These are phyloP conservation scores for Rhingia campestris DNA, from an alignment of 2,888 invertebrate genomes.

Conservation along the genomic window DNA sequence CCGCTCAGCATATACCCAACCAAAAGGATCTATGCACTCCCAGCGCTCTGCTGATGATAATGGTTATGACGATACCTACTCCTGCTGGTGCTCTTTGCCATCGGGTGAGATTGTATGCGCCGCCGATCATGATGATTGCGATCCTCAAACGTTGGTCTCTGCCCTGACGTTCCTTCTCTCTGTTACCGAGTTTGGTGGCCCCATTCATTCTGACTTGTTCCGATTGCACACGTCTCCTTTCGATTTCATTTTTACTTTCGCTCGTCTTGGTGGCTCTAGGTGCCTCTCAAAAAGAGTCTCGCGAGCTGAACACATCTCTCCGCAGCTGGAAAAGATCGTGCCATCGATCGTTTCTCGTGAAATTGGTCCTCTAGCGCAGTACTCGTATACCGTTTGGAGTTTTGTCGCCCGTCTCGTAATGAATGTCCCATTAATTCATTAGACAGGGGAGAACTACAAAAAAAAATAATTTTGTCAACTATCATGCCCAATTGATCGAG, in stretches of 20 bases:
- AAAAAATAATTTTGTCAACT: slow-evolving; percentile 20
- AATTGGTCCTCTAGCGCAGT: slow-evolving; percentile 46
- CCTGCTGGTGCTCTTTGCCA: neutral
- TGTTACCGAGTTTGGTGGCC: neutral
- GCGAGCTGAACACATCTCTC: slow-evolving; percentile 5
- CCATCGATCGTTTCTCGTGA: slow-evolving; percentile 45
- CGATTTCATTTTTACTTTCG: slow-evolving; percentile 63
- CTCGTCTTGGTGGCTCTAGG: neutral
- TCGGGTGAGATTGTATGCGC: slow-evolving; percentile 18
- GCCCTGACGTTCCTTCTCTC: neutral
- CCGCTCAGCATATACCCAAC: slow-evolving; percentile 1
- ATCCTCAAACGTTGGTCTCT: slow-evolving; percentile 30
- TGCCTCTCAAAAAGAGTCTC: neutral
- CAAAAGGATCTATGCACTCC: neutral
- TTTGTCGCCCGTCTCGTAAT: slow-evolving; percentile 47
- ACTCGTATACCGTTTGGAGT: slow-evolving; percentile 17
- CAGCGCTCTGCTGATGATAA: slow-evolving; percentile 19
- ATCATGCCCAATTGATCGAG: slow-evolving; percentile 60
- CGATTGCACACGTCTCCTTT: slow-evolving; percentile 57
- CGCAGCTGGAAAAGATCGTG: slow-evolving; percentile 48
- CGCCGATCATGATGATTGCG: slow-evolving; percentile 32
- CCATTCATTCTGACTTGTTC: slow-evolving; percentile 27
- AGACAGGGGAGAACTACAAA: slow-evolving; percentile 18
- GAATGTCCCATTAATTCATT: slow-evolving; percentile 66
- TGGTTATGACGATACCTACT: slow-evolving; percentile 39